Evolutionary conservation across 2,113 vertebrate species (phyloP).

Genomic region (Oenanthe melanoleuca): DNA sequence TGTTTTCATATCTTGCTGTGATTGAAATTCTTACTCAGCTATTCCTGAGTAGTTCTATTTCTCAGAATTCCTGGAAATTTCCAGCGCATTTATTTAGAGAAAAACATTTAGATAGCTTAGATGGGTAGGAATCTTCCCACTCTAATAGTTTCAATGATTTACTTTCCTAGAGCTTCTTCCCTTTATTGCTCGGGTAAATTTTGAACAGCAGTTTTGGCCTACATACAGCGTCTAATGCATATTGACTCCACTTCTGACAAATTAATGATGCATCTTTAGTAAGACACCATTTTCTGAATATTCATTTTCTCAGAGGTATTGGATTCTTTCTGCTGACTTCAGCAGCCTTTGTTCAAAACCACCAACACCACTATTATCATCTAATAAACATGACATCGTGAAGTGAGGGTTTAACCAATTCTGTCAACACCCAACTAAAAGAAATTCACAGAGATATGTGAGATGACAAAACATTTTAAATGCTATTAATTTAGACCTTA

Average conservation of each 20-base stretch:
- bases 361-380: neutral
- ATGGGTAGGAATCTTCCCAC: neutral
- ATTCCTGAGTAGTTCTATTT: too few species aligned
- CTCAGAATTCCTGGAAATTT: neutral
- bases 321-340: neutral
- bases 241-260: neutral
- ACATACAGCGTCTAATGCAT: neutral
- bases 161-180: neutral
- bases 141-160: neutral
- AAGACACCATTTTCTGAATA: constrained; percentile 21
- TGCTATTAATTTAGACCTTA: neutral
- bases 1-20: neutral
- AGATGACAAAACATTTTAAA: neutral
- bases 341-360: neutral
- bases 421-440: neutral
- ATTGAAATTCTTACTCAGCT: neutral
- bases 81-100: neutral
- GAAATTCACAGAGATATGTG: neutral
- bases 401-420: neutral
- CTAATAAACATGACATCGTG: neutral
- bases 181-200: constrained; percentile 9
- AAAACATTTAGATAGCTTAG: neutral
- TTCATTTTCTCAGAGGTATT: neutral
- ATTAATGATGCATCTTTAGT: neutral
- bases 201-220: constrained; percentile 5